phyloP scores from a whole-genome alignment of 2,888 invertebrate species.

The Hyles lineata region DNA sequence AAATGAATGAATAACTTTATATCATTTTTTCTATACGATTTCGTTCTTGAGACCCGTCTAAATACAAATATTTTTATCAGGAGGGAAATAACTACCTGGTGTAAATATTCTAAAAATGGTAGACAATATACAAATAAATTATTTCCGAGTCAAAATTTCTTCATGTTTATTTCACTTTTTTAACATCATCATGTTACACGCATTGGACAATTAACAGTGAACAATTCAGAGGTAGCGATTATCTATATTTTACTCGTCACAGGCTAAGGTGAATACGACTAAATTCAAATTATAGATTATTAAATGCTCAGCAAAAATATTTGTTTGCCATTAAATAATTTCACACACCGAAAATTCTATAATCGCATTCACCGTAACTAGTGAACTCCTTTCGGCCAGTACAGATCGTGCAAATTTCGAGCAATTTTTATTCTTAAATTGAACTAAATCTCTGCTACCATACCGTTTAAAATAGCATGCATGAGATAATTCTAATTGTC shows the following conservation, averaged over 20 bases:
- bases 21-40: too few species aligned
- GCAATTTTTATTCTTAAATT: too few species aligned
- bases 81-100: too few species aligned
- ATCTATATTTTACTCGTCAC: constrained; percentile 53
- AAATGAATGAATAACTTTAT: too few species aligned
- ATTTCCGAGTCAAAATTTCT: constrained; percentile 60
- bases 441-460: too few species aligned
- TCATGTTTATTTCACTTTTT: constrained; percentile 73
- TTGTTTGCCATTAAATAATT: constrained; percentile 9
- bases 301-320: constrained; percentile 42
- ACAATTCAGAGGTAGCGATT: constrained; percentile 81
- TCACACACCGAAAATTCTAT: constrained; percentile 2
- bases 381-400: constrained; percentile 34
- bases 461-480: too few species aligned
- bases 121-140: constrained; percentile 9
- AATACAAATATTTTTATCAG: too few species aligned
- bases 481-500: too few species aligned
- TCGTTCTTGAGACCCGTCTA: too few species aligned
- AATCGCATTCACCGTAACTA: constrained; percentile 29
- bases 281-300: constrained; percentile 31
- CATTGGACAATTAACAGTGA: constrained; percentile 69
- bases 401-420: too few species aligned
- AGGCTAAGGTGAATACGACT: constrained; percentile 23
- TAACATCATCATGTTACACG: constrained; percentile 70
- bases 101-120: background rate